Evolutionary conservation across 2,888 invertebrate genomes (phyloP).

Genomic region (Xanthia togata): DNA sequence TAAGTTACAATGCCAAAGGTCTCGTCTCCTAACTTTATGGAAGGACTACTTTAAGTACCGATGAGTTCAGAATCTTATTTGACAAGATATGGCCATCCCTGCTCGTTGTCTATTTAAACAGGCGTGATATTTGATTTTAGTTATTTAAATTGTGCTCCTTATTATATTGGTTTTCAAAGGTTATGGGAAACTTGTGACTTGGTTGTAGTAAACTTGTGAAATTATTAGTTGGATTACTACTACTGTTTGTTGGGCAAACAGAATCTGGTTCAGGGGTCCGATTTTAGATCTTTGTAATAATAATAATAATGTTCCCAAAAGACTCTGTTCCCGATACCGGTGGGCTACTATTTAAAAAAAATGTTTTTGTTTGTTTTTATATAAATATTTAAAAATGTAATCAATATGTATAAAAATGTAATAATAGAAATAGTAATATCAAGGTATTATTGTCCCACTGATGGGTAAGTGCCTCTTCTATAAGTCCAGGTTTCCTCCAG

Average conservation of each 20-base stretch:
- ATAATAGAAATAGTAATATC: too few relatives aligned
- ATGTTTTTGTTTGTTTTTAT: too few relatives aligned
- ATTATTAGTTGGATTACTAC: neutral
- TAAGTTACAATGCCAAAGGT: slow-evolving; percentile 27
- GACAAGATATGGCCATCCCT: slow-evolving; percentile 45
- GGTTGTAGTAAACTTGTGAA: slow-evolving; percentile 11
- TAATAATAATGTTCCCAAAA: too few relatives aligned
- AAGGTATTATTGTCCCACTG: too few relatives aligned
- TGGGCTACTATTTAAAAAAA: too few relatives aligned
- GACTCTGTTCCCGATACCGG: too few relatives aligned
- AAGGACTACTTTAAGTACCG: slow-evolving; percentile 18
- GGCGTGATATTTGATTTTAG: slow-evolving; percentile 47
- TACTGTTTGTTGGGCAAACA: neutral
- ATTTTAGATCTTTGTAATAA: neutral
- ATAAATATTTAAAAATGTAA: too few relatives aligned
- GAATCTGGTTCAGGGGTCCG: neutral
- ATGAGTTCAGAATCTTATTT: slow-evolving; percentile 59
- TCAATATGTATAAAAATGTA: too few relatives aligned
- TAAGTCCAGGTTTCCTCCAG: too few relatives aligned
- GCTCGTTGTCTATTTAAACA: slow-evolving; percentile 19
- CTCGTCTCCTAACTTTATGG: slow-evolving; percentile 35
- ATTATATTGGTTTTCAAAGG: slow-evolving; percentile 36
- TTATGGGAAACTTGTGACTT: slow-evolving; percentile 20
- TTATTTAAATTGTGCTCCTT: slow-evolving; percentile 33
- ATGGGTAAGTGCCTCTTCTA: too few relatives aligned